A percentile compares a stretch with the other conserved stretches of the same genome.
Conservation (phyloP, 1,140 invertebrate genomes). For the Bombyx mori region DNA sequence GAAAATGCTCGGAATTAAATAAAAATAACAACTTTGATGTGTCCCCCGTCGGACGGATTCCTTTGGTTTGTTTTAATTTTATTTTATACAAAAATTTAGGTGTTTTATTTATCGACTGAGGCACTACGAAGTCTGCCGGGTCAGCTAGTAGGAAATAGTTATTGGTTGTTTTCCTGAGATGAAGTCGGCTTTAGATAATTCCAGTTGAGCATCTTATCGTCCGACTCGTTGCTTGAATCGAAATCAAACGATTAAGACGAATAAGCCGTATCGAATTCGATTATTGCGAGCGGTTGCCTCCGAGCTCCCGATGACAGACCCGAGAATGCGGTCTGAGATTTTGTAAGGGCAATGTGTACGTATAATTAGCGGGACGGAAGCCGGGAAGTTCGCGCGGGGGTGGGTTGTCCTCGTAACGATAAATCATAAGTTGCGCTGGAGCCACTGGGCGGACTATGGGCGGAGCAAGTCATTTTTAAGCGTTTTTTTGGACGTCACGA, state of each 20-base stretch:
- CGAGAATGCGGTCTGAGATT: slow-evolving; percentile 45
- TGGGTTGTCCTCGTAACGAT: slow-evolving; percentile 62
- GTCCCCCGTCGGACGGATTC: too few relatives aligned
- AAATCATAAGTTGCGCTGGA: slow-evolving; percentile 66
- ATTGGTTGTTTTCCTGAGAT: too few relatives aligned
- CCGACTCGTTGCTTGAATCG: slow-evolving; percentile 14
- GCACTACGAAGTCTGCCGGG: too few relatives aligned
- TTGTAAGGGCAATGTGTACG: slow-evolving; percentile 44
- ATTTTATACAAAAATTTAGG: too few relatives aligned
- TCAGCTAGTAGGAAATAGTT: too few relatives aligned
- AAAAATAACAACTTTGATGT: too few relatives aligned
- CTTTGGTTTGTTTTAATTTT: too few relatives aligned
- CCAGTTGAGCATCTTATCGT: too few relatives aligned
- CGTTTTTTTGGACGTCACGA: slow-evolving; percentile 62
- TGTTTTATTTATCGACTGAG: too few relatives aligned
- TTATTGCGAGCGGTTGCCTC: slow-evolving; percentile 16
- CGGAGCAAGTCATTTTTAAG: slow-evolving; percentile 68
- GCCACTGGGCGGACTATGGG: slow-evolving; percentile 56
- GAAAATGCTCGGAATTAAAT: too few relatives aligned
- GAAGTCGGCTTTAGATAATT: too few relatives aligned
- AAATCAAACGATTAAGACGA: slow-evolving; percentile 26
- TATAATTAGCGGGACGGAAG: slow-evolving; percentile 62
- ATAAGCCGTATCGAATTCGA: slow-evolving; percentile 29
- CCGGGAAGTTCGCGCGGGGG: slow-evolving; percentile 58
- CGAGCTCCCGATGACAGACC: slow-evolving; percentile 29